Evolutionary conservation across 2,113 vertebrate genomes (phyloP).

Genomic region (Lepus americanus): DNA sequence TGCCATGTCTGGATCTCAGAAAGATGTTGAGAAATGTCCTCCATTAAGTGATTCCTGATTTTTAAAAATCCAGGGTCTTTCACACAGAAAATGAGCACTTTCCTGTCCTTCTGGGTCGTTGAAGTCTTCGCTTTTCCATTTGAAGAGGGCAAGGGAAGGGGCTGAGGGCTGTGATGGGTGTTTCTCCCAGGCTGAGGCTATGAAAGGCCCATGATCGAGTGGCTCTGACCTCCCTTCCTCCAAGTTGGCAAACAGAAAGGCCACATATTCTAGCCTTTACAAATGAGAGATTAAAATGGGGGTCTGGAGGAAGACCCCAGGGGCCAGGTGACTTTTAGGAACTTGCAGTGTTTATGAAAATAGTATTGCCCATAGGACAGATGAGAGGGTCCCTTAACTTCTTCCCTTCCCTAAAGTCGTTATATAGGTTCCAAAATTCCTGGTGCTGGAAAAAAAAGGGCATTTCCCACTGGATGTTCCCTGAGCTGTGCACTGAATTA

Average conservation of each 20-base stretch:
- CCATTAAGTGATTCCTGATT: neutral
- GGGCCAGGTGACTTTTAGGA: neutral
- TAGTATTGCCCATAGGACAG: neutral
- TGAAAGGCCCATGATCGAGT: neutral
- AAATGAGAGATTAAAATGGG: neutral
- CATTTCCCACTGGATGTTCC: neutral
- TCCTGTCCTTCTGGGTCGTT: neutral
- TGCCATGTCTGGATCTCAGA: neutral
- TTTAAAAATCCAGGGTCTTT: neutral
- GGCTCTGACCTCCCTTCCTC: neutral
- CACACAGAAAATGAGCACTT: neutral
- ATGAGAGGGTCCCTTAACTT: neutral
- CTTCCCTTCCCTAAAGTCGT: neutral
- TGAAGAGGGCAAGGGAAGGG: neutral
- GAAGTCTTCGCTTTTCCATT: neutral
- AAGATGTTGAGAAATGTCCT: neutral
- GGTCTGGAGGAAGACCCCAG: neutral
- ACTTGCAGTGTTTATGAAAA: neutral
- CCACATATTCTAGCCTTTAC: neutral
- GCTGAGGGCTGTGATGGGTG: neutral
- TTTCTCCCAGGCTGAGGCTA: neutral
- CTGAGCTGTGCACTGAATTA: neutral
- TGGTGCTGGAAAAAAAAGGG: neutral
- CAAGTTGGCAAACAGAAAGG: neutral
- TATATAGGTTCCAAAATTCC: neutral